Evolutionary conservation across 2,797 vertebrate genomes (phyloP), one percentile per base, ranked within the genome.

Genomic region (Coreius guichenoti): DNA sequence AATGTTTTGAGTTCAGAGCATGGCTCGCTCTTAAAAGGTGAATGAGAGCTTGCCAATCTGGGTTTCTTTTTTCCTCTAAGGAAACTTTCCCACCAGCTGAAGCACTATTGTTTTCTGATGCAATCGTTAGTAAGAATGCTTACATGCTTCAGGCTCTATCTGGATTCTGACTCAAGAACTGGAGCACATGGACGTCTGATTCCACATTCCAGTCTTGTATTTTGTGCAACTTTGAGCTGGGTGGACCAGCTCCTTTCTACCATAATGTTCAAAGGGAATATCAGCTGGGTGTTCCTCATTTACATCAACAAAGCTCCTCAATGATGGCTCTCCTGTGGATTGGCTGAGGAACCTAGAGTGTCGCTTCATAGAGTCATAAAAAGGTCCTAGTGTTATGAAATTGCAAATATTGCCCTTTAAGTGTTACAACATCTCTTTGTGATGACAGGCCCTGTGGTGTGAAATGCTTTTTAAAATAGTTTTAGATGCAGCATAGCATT

Each of bases 71-170:
- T 91, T 89, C 69, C 81, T 95, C 90, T 94, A 93, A 95, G 92
- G 91, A 86, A 85, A 91, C 90, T 91, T 91, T 90, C 90, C 88
- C 86, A 91, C 87, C 54, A 91, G 91, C 74, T 63, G 88, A 72
- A 69, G 47, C 88, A 87, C 85, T 82, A 93, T 94, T 93, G 92
- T 94, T 90, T 94, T 92, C 90, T 91, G 86, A 90, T 92, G 88
- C 92, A 93, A 93, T 95, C 91, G 93, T 94, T 92, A 89, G 90
- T 93, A 91, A 91, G 90, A 90, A 91, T 88, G 92, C 91, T 88
- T 89, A 93, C 56, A 90, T 85, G 92, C 93, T 91, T 61, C 82
- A 73, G 94, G 92, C 92, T 88, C 73, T 89, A 90, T 93, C 94
- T 93, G 91, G 92, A 92, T 91, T 90, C 87, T 90, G 89, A 92